phyloP scores from a whole-genome alignment of 2,113 vertebrate species.

The Rissa tridactyla region DNA sequence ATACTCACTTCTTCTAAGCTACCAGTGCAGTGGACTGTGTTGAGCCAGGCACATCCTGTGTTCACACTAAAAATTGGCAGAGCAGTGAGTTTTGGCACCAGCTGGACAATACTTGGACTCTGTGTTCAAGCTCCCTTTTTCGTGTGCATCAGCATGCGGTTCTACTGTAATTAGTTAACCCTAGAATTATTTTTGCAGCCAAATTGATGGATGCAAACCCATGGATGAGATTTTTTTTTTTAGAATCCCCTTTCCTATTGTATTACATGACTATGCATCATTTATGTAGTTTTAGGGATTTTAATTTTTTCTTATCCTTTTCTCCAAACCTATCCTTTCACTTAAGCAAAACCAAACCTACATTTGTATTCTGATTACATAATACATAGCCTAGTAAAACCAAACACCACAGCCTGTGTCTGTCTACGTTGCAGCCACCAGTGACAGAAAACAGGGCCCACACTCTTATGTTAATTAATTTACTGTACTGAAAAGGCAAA shows the following conservation, averaged over 20 bases:
- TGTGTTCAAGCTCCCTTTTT: neutral
- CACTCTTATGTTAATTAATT: neutral
- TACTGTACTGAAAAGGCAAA: neutral
- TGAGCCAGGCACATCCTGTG: neutral
- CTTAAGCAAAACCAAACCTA: neutral
- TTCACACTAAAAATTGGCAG: neutral
- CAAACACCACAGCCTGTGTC: neutral
- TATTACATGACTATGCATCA: neutral
- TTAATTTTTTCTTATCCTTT: neutral
- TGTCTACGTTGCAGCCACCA: neutral
- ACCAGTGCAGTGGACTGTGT: neutral
- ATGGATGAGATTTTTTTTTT: neutral
- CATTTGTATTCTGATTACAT: neutral
- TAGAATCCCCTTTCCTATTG: neutral
- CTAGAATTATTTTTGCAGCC: neutral
- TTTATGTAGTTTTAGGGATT: neutral
- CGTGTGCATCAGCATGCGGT: neutral
- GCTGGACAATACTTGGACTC: neutral
- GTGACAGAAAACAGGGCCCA: neutral
- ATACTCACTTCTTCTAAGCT: neutral
- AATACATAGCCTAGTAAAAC: neutral
- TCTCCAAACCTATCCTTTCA: neutral
- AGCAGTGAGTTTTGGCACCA: neutral
- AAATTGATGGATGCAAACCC: neutral
- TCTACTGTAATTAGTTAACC: neutral